Base-by-base conservation (phyloP, 2,113 vertebrate genomes). In the Xiphorhynchus elegans region DNA sequence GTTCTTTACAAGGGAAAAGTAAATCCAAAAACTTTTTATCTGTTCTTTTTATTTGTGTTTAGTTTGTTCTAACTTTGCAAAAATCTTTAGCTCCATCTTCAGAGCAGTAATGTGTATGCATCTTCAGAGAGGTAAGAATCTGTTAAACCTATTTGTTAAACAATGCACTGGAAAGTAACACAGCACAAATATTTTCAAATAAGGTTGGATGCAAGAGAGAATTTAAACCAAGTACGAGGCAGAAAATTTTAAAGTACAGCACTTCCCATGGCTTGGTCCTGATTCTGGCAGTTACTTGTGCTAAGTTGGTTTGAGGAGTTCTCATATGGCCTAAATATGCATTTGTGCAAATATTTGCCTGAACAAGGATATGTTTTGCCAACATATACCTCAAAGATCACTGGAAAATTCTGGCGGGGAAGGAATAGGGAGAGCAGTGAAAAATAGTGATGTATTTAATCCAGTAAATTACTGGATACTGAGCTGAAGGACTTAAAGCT, bases 61-160 rank as follows among this genome's bases (percentile, higher is more conserved):
- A 84, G 42, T 31, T 84, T 52, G 44, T 89, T 85, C 66, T 80
- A 89, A 89, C 84, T 96, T 95, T 94, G 47, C 95, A 96, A 97
- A 96, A 93, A 91, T 87, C 97, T 98, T 97, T 97, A 96, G 97
- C 97, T 97, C 98, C 98, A 97, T 97, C 97, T 98, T 97, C 96
- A 97, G 98, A 97, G 94, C 91, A 93, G 26, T 84, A 74, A 68
- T 8, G 23, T 75, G 37, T 52, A 49, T 84, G 93, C 97, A 95
- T 40, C 70, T 95, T 88, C 46, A 84, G 52, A 86, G 17, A 74
- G n/a, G 1, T 20, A 2, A 1, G 18, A 75, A 75, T 69, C 60
- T 50, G 13, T 23, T 53, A 82, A 85, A 62, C 17, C 7, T n/a
- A 49, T 31, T 11, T 42, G 18, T 42, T 63, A 42, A 63, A 7